A percentile compares a stretch with the other conserved stretches of the same genome.
Conservation (phyloP, 2,888 invertebrate genomes). For the Caprella mutica region DNA sequence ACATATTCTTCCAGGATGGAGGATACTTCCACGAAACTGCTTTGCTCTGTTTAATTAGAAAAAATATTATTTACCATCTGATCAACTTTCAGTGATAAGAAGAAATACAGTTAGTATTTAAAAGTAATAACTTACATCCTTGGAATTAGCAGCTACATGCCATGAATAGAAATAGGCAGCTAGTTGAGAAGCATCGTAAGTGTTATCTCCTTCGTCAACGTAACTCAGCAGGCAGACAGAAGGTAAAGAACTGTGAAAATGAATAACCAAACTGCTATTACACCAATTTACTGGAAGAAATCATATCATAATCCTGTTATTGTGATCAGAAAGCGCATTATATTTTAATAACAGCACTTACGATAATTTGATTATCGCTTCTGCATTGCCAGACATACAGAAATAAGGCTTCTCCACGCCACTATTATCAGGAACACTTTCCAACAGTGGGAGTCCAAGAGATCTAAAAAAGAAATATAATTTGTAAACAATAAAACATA, state of each 20-base stretch:
- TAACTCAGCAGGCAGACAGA: slow-evolving; percentile 18
- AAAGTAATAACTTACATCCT: not conserved
- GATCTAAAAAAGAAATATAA: too few species aligned
- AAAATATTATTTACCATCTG: not conserved
- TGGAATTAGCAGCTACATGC: not conserved
- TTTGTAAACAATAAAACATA: too few species aligned
- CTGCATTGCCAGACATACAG: too few species aligned
- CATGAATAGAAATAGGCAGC: slow-evolving; percentile 18
- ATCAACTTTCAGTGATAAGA: not conserved
- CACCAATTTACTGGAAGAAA: too few species aligned
- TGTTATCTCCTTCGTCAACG: slow-evolving; percentile 33
- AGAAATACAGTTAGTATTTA: not conserved
- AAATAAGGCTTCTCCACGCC: too few species aligned
- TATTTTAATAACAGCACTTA: too few species aligned
- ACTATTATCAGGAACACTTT: too few species aligned
- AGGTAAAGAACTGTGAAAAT: slow-evolving; percentile 19
- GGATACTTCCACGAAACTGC: slow-evolving; percentile 21
- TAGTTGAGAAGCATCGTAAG: slow-evolving; percentile 20
- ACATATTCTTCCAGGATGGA: slow-evolving; percentile 30
- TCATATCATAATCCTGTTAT: too few species aligned
- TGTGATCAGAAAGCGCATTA: too few species aligned
- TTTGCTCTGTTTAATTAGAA: slow-evolving; percentile 3
- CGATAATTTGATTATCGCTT: too few species aligned
- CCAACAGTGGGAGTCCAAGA: too few species aligned
- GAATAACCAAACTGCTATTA: too few species aligned